A percentile compares a stretch with the other conserved stretches of the same genome.
These are phyloP conservation scores for Ericerus pela DNA, from an alignment of 1,140 invertebrate species.

Conservation along the genomic window DNA sequence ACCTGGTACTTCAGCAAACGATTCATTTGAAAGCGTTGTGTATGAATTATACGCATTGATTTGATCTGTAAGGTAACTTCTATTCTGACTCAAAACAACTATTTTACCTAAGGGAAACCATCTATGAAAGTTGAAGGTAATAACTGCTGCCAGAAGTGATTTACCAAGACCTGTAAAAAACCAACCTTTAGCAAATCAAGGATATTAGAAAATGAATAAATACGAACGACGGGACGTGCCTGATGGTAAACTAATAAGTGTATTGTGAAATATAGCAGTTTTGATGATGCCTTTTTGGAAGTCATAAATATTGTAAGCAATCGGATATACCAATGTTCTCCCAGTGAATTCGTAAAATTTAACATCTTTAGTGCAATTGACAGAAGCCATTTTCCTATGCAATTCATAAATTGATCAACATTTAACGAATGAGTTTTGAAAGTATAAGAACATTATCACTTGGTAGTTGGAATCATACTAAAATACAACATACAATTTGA, in stretches of 20 bases:
- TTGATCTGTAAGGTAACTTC: neutral
- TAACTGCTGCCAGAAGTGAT: neutral
- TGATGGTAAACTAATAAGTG: neutral
- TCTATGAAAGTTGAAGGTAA: neutral
- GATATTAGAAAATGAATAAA: neutral
- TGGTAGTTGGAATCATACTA: too few relatives aligned
- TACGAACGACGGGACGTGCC: neutral
- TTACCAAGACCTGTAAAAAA: neutral
- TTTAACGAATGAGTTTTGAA: too few relatives aligned
- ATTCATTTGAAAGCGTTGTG: neutral
- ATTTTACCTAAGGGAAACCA: neutral
- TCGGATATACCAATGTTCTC: neutral
- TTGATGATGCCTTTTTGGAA: neutral
- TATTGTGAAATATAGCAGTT: neutral
- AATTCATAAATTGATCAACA: too few relatives aligned
- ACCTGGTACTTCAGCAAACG: neutral
- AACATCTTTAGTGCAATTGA: too few relatives aligned
- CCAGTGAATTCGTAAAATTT: slow-evolving; percentile 4
- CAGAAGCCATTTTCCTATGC: too few relatives aligned
- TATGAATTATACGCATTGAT: neutral
- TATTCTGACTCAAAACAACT: neutral
- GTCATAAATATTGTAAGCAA: neutral
- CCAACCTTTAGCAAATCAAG: neutral
- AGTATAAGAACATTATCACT: too few relatives aligned
- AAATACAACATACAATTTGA: too few relatives aligned